These are phyloP conservation scores for Heliconius erato DNA, from an alignment of 2,888 invertebrate genomes.

Conservation along the genomic window DNA sequence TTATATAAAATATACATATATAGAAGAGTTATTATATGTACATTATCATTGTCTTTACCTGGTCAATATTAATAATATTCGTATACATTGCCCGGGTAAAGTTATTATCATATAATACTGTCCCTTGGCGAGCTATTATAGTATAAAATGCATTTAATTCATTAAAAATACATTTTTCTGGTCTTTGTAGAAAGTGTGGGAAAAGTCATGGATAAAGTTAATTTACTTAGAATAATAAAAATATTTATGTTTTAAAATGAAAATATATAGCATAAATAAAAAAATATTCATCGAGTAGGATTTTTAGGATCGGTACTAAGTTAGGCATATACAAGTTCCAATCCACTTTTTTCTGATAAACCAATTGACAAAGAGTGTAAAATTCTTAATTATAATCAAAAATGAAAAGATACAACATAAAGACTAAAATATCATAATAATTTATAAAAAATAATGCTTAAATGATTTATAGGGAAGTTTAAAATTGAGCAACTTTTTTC, in stretches of 20 bases:
- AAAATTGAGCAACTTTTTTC: conserved; percentile 16
- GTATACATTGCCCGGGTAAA: conserved; percentile 24
- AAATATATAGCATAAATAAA: neutral
- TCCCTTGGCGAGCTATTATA: conserved; percentile 1
- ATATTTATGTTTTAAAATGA: neutral
- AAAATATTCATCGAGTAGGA: neutral
- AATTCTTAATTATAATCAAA: neutral
- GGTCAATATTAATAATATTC: conserved; percentile 13
- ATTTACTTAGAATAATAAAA: neutral
- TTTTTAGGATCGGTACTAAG: neutral
- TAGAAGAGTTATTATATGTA: neutral
- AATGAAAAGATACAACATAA: neutral
- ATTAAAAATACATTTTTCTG: neutral
- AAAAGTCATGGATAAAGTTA: neutral
- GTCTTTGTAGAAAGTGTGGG: neutral
- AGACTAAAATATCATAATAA: neutral
- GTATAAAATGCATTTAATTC: neutral
- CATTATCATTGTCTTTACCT: conserved; percentile 14
- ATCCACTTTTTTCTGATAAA: neutral
- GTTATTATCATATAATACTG: conserved; percentile 11
- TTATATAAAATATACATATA: neutral
- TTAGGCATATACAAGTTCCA: neutral
- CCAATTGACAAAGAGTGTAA: neutral
- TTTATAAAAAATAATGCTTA: neutral
- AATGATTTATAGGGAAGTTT: neutral